phyloP scores from a whole-genome alignment of 2,888 invertebrate genomes.

The Siphlonurus alternatus region DNA sequence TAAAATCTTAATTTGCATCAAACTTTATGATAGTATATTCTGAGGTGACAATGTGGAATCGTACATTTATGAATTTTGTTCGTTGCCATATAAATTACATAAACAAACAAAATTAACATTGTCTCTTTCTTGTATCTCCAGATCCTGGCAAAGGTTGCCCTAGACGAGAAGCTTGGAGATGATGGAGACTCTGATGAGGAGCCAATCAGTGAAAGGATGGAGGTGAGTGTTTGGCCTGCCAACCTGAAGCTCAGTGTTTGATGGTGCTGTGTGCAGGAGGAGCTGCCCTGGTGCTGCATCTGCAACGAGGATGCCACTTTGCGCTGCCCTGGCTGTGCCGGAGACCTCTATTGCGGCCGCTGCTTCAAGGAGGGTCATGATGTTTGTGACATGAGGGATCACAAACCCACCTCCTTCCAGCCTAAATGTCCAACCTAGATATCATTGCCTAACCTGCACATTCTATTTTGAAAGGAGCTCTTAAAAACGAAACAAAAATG shows the following conservation, averaged over 20 bases:
- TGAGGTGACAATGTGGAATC: too few relatives aligned
- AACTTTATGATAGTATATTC: too few relatives aligned
- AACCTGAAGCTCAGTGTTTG: neutral
- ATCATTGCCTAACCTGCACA: too few relatives aligned
- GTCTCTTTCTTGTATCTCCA: too few relatives aligned
- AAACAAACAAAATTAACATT: too few relatives aligned
- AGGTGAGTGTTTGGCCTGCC: neutral
- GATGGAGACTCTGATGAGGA: conserved; percentile 8
- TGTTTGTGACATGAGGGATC: conserved; percentile 30
- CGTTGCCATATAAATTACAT: too few relatives aligned
- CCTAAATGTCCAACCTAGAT: neutral
- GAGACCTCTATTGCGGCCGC: conserved; percentile 59
- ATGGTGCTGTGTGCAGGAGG: conserved; percentile 21
- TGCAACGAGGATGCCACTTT: conserved; percentile 65
- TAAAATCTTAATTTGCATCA: too few relatives aligned
- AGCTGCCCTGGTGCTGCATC: conserved; percentile 68
- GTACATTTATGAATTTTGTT: too few relatives aligned
- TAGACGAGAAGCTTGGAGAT: conserved; percentile 14
- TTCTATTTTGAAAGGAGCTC: too few relatives aligned
- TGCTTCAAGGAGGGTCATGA: conserved; percentile 60
- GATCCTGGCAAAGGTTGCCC: conserved; percentile 14
- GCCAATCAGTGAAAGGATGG: conserved; percentile 11
- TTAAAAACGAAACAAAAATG: too few relatives aligned
- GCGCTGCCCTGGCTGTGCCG: conserved; percentile 58
- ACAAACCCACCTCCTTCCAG: neutral